phyloP scores from a whole-genome alignment of 2,113 vertebrate genomes.

The Grammomys surdaster region DNA sequence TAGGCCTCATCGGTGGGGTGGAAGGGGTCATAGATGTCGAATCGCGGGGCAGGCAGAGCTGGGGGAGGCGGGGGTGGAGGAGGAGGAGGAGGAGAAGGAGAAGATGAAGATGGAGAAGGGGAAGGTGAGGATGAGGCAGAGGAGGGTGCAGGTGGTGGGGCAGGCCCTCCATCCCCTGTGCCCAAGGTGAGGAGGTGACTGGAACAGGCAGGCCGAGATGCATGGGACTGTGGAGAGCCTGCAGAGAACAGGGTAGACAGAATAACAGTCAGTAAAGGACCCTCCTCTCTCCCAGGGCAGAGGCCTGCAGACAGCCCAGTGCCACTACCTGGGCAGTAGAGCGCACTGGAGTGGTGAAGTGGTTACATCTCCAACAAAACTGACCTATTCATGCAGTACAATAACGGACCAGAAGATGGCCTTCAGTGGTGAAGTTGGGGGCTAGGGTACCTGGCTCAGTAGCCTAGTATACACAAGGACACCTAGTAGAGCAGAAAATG shows the following conservation, averaged over 20 bases:
- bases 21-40: conserved; percentile 93
- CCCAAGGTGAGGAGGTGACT: conserved; percentile 83
- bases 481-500: not conserved
- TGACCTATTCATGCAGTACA: not conserved
- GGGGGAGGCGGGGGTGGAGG: conserved; percentile 83
- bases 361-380: not conserved
- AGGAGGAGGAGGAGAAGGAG: conserved; percentile 86
- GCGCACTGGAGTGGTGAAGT: not conserved
- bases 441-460: not conserved
- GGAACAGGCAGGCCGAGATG: conserved; percentile 67
- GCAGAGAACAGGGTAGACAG: conserved; percentile 25
- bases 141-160: conserved; percentile 83
- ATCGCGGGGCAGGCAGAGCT: conserved; percentile 71
- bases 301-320: not conserved
- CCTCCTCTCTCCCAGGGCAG: fast-evolving
- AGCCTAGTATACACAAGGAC: not conserved
- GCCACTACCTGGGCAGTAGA: not conserved
- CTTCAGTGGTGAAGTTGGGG: not conserved
- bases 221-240: conserved; percentile 77
- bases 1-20: conserved; percentile 91
- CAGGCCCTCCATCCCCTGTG: conserved; percentile 83
- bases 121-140: conserved; percentile 89
- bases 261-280: not conserved
- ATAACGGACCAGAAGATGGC: not conserved
- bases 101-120: conserved; percentile 87